Evolutionary conservation across 2,113 vertebrate genomes (phyloP).

Genomic region (Actenoides hombroni): DNA sequence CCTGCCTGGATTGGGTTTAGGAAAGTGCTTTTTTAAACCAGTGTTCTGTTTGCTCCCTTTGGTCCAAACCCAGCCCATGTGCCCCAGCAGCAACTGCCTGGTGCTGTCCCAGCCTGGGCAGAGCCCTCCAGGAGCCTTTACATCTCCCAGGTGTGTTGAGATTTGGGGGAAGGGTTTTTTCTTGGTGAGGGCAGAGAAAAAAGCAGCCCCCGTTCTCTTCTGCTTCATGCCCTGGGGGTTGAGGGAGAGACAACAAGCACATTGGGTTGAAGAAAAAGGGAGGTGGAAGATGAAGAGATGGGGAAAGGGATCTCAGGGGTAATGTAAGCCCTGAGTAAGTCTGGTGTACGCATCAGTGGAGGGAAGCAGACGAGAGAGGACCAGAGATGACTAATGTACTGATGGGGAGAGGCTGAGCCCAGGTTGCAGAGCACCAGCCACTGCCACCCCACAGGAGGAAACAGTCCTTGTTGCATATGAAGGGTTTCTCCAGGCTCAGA

Average conservation of each 20-base stretch:
- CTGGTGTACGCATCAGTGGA: fast-evolving
- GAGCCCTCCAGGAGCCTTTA: neutral
- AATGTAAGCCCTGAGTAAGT: neutral
- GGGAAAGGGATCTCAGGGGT: neutral
- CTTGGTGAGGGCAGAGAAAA: neutral
- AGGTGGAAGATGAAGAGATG: neutral
- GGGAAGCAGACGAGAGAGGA: neutral
- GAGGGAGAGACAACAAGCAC: neutral
- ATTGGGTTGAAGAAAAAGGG: neutral
- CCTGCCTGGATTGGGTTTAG: neutral
- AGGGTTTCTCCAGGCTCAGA: neutral
- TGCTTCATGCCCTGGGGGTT: neutral
- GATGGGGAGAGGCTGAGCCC: neutral
- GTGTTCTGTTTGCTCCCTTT: fast-evolving
- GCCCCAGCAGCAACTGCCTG: neutral
- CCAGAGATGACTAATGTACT: neutral
- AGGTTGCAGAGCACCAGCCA: neutral
- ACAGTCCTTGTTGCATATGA: neutral
- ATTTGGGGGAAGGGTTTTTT: neutral
- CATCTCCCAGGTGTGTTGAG: neutral
- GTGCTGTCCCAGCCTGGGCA: fast-evolving
- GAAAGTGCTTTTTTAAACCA: neutral
- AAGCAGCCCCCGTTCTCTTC: neutral
- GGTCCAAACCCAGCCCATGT: neutral
- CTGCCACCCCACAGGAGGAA: neutral